These are phyloP conservation scores for Pseudanteris insignis DNA, from an alignment of 2,888 invertebrate species.

Conservation along the genomic window DNA sequence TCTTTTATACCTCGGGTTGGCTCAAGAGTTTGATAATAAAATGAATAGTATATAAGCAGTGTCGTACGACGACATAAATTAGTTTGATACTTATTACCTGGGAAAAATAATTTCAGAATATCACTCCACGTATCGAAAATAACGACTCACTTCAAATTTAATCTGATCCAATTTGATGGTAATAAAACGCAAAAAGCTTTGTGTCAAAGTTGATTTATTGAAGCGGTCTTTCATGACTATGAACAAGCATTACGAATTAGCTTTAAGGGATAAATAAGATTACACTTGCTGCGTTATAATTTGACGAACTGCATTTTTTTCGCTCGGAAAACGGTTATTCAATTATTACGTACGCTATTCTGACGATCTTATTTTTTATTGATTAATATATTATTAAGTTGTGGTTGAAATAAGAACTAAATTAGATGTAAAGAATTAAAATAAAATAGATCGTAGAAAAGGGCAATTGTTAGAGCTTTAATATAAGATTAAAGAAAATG, in stretches of 20 bases:
- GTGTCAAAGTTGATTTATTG: slow-evolving; percentile 5
- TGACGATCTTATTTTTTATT: too few species aligned
- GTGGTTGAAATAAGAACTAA: too few species aligned
- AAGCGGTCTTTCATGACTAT: slow-evolving; percentile 10
- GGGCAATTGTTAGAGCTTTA: too few species aligned
- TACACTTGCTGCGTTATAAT: too few species aligned
- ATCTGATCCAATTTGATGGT: slow-evolving; percentile 5
- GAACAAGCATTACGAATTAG: not conserved
- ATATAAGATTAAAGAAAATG: too few species aligned
- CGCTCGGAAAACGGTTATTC: too few species aligned
- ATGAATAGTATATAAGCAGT: slow-evolving; percentile 18
- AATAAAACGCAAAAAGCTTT: slow-evolving; percentile 11
- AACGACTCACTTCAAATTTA: slow-evolving; percentile 10
- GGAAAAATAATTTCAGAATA: slow-evolving; percentile 21
- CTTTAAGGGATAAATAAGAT: too few species aligned
- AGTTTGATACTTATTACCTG: slow-evolving; percentile 17
- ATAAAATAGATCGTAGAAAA: too few species aligned
- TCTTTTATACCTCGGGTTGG: slow-evolving; percentile 6
- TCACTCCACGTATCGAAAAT: slow-evolving; percentile 10
- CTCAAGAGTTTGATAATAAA: slow-evolving; percentile 21
- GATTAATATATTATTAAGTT: too few species aligned
- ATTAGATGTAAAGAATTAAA: too few species aligned
- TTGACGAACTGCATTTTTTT: too few species aligned
- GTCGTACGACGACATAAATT: slow-evolving; percentile 14
- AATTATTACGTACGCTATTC: too few species aligned